Conservation (phyloP, 1,140 invertebrate genomes). For the Adoxophyes honmai region DNA sequence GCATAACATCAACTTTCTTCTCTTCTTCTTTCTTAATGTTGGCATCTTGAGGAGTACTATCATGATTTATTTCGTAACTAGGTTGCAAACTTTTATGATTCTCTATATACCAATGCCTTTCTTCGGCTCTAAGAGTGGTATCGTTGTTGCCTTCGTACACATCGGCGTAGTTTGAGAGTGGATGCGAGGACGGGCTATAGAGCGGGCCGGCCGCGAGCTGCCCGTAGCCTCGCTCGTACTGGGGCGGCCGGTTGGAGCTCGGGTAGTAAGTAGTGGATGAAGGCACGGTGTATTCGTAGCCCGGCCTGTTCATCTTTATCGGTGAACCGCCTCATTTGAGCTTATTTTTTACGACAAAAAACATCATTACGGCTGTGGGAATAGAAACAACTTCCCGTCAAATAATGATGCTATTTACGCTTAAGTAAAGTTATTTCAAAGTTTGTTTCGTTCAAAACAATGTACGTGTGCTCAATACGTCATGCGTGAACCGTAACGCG, state of each 20-base stretch:
- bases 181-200: slow-evolving; percentile 62
- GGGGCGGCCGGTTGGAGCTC: slow-evolving; percentile 59
- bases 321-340: slow-evolving; percentile 66
- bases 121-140: slow-evolving; percentile 71
- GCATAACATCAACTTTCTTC: slow-evolving; percentile 54
- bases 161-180: slow-evolving; percentile 66
- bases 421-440: slow-evolving; percentile 15
- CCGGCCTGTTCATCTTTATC: slow-evolving; percentile 72
- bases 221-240: slow-evolving; percentile 65
- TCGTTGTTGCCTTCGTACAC: slow-evolving; percentile 75
- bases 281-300: slow-evolving; percentile 69
- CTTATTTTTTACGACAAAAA: slow-evolving; percentile 42
- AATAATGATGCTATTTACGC: slow-evolving; percentile 42
- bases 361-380: slow-evolving; percentile 36
- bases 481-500: slow-evolving; percentile 19
- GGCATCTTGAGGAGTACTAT: slow-evolving; percentile 55
- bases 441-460: not conserved
- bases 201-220: slow-evolving; percentile 53
- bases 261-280: slow-evolving; percentile 63
- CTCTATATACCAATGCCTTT: slow-evolving; percentile 75
- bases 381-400: slow-evolving; percentile 14
- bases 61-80: slow-evolving; percentile 50
- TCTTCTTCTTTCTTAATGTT: slow-evolving; percentile 73
- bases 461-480: slow-evolving; percentile 3
- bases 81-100: slow-evolving; percentile 71